Base-by-base conservation (phyloP, 2,888 invertebrate genomes). In the Arrhopalites spinosus region DNA sequence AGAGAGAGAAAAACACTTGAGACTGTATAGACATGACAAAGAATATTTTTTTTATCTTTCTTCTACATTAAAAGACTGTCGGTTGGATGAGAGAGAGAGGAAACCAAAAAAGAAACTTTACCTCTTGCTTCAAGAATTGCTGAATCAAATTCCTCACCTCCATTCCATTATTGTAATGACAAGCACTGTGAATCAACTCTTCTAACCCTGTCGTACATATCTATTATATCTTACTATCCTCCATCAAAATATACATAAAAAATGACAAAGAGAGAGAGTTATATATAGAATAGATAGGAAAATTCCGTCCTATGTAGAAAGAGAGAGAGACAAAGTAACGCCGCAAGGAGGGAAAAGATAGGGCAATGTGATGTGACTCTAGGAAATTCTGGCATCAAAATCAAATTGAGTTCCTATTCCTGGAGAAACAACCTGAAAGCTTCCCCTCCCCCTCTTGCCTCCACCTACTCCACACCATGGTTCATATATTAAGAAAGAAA, bases 401-500 rank as follows among this genome's bases (percentile, higher is more conserved):
- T 27, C 13, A 27, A 23, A 61, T 61, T 61, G 61, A 61, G 20
- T 64, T 5, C 20, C 64, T 15, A 29, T 30, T 30, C 27, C 43
- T 17, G 3, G 64, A 64, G 36, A 30, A 20, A 53, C 17, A 53
- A 17, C 53, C 17, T 20, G n/a, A 53, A 53, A 43, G 43, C n/a
- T 64, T 13, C 13, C 61, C 30, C 17, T 3, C n/a, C 36, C 64
- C 23, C n/a, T n/a, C 8, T 20, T 20, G 30, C 29, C 64, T 43
- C 64, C n/a, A 36, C 8, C 64, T 36, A 3, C 36, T 3, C 36
- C 36, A 11, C 36, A 3, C 5, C 36, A 36, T 64, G 36, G 30
- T 30, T 64, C 30, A 36, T 5, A 20, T 53, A 64, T 30, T 36
- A 66, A 73, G 20, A 23, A 25, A 36, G 64, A 61, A 45, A 61